These are phyloP conservation scores for Xiphorhynchus erythropygius DNA, from an alignment of 2,797 vertebrate genomes.

Conservation along the genomic window DNA sequence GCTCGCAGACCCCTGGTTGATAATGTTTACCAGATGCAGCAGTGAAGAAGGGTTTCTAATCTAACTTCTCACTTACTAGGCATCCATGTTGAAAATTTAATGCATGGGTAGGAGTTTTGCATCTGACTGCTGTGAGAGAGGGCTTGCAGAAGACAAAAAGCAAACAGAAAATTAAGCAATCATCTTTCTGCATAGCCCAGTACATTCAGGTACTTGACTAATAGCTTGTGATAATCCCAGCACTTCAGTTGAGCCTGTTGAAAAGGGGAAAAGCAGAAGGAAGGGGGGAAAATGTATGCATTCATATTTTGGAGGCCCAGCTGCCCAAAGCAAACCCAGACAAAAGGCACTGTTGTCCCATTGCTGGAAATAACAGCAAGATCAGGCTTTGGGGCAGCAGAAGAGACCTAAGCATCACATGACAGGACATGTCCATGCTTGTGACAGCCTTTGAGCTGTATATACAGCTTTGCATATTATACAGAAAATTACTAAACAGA, in stretches of 20 bases:
- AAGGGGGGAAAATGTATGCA: neutral
- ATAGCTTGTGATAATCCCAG: neutral
- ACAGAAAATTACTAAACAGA: neutral
- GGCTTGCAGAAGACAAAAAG: neutral
- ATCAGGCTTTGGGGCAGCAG: neutral
- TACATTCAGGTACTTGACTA: neutral
- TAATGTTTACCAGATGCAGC: constrained; percentile 16
- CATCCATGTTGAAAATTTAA: neutral
- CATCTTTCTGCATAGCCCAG: neutral
- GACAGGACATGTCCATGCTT: neutral
- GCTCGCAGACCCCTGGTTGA: neutral
- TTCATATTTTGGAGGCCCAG: neutral
- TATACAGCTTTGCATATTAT: neutral
- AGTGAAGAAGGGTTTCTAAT: neutral
- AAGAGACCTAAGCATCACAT: neutral
- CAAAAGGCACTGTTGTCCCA: neutral
- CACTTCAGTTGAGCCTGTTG: neutral
- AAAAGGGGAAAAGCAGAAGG: neutral
- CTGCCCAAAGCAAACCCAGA: neutral
- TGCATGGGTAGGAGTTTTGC: neutral
- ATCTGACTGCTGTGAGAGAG: neutral
- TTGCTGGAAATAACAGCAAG: neutral
- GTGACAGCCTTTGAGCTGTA: neutral
- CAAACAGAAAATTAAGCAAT: neutral
- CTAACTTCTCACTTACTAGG: neutral